Evolutionary conservation across 2,797 vertebrate genomes (phyloP).

Genomic region (Monodelphis domestica): DNA sequence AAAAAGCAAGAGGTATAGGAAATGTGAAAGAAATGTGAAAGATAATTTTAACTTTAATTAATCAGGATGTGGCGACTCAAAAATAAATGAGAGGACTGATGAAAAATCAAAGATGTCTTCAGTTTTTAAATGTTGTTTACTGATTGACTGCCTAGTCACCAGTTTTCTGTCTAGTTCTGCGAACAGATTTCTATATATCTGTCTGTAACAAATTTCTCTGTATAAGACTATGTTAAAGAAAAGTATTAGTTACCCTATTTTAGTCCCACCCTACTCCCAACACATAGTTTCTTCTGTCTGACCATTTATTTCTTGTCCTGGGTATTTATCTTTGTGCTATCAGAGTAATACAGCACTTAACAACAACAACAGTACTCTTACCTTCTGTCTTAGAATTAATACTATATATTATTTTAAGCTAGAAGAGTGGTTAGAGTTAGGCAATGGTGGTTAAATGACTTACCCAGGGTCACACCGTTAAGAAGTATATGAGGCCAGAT

Average conservation of each 20-base stretch:
- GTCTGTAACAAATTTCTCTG: not conserved
- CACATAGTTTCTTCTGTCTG: not conserved
- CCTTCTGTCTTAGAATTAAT: too few species aligned
- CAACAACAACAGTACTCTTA: too few species aligned
- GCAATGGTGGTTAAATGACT: too few species aligned
- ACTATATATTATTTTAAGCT: too few species aligned
- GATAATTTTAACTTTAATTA: not conserved
- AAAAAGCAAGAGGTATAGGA: not conserved
- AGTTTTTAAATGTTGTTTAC: not conserved
- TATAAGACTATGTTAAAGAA: not conserved
- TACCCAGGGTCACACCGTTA: too few species aligned
- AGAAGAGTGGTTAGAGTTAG: too few species aligned
- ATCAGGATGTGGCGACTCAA: not conserved
- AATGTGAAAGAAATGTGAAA: not conserved
- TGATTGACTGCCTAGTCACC: not conserved
- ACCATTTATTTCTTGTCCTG: not conserved
- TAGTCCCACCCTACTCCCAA: not conserved
- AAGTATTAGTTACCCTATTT: not conserved
- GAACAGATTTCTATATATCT: conserved; percentile 1
- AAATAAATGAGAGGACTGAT: not conserved
- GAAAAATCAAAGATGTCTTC: not conserved
- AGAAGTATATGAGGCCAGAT: too few species aligned
- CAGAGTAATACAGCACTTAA: not conserved
- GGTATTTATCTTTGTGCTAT: not conserved
- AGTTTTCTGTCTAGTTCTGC: not conserved